phyloP scores from a whole-genome alignment of 35 echinoderm and acorn worm species.

The Ptychodera flava region DNA sequence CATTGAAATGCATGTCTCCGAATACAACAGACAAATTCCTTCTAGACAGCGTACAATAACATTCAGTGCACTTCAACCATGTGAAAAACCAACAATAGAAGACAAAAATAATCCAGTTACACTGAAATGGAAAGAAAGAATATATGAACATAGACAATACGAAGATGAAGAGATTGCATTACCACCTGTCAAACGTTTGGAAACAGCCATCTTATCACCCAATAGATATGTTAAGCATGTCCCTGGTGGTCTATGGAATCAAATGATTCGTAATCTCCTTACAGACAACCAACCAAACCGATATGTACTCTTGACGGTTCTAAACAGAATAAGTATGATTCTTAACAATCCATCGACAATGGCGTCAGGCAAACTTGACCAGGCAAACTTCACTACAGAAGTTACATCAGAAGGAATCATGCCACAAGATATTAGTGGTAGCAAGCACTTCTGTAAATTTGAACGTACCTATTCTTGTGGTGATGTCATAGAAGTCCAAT shows the following conservation, averaged over 20 bases:
- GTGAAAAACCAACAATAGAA: slow-evolving; percentile 30
- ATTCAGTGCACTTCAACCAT: slow-evolving; percentile 50
- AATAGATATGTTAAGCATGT: slow-evolving; percentile 32
- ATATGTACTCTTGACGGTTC: background rate
- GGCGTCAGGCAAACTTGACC: background rate
- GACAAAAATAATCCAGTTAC: slow-evolving; percentile 19
- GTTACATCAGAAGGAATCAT: background rate
- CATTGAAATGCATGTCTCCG: background rate
- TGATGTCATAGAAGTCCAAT: slow-evolving; percentile 50
- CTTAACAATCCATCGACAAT: background rate
- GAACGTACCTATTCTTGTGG: slow-evolving; percentile 27
- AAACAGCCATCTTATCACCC: background rate
- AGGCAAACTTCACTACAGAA: background rate
- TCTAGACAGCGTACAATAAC: background rate
- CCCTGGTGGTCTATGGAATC: slow-evolving; percentile 31
- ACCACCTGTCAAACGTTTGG: background rate
- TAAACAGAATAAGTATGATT: background rate
- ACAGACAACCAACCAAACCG: slow-evolving; percentile 14
- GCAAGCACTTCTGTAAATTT: slow-evolving; percentile 46
- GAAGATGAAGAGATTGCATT: background rate
- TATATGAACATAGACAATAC: slow-evolving; percentile 42
- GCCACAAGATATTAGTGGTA: background rate
- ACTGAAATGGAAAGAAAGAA: slow-evolving; percentile 55
- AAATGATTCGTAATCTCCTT: slow-evolving; percentile 31
- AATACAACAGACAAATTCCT: background rate